A percentile compares a stretch with the other conserved stretches of the same genome.
Evolutionary conservation across 2,888 invertebrate genomes (phyloP).

Genomic region (Sericinus montela): DNA sequence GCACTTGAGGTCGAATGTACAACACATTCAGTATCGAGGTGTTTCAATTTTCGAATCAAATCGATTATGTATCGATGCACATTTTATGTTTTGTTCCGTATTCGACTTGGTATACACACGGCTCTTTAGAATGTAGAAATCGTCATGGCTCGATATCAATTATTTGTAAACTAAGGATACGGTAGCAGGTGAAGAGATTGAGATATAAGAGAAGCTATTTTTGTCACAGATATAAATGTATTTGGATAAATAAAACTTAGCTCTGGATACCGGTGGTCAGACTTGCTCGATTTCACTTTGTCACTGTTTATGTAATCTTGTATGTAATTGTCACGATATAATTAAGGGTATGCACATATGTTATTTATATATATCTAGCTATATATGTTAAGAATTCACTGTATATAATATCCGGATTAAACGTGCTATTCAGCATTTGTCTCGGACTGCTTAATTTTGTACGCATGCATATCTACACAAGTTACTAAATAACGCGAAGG

Average conservation of each 20-base stretch:
- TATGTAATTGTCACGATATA: not conserved
- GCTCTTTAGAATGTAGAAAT: constrained; percentile 5
- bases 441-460: constrained; percentile 20
- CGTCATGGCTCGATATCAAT: constrained; percentile 44
- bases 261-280: constrained; percentile 69
- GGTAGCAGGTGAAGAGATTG: constrained; percentile 48
- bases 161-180: constrained; percentile 56
- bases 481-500: constrained; percentile 28
- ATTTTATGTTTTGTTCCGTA: not conserved
- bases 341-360: not conserved
- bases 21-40: not conserved
- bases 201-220: constrained; percentile 68
- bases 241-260: constrained; percentile 40
- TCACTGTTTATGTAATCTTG: not conserved
- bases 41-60: no score
- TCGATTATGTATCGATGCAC: not conserved
- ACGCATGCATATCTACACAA: constrained; percentile 32
- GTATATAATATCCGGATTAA: not conserved
- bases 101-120: not conserved
- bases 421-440: not conserved
- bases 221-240: constrained; percentile 62
- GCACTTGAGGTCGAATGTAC: constrained; percentile 25
- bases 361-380: not conserved
- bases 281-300: constrained; percentile 31
- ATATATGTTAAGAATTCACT: not conserved